These are phyloP conservation scores for Paedocypris micromegethes DNA, from an alignment of 2,797 vertebrate species.

Conservation along the genomic window DNA sequence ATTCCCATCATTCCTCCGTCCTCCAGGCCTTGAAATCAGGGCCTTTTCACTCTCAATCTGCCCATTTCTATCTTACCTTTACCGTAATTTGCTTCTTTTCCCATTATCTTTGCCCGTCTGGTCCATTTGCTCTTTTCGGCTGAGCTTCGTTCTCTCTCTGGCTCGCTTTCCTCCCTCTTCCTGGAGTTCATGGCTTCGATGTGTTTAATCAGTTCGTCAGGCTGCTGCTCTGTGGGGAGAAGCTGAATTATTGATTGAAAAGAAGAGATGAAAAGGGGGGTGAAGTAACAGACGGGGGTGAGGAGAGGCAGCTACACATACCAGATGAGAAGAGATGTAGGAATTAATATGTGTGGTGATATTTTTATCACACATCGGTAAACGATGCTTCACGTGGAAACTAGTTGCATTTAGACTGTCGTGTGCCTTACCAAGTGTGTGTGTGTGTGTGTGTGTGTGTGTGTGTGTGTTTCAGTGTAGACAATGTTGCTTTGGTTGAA, in stretches of 20 bases:
- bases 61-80: slow-evolving; percentile 19
- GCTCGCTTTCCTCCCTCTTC: slow-evolving; percentile 11
- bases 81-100: slow-evolving; percentile 8
- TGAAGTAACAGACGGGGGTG: slow-evolving; percentile 23
- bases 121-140: slow-evolving; percentile 10
- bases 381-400: neutral
- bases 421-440: no score
- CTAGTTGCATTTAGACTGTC: no score
- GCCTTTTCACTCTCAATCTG: slow-evolving; percentile 4
- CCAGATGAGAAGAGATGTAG: slow-evolving; percentile 9
- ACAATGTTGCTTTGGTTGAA: no score
- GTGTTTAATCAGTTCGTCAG: slow-evolving; percentile 65
- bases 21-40: slow-evolving; percentile 19
- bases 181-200: slow-evolving; percentile 33
- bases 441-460: neutral
- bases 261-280: slow-evolving; percentile 44
- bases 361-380: slow-evolving; percentile 5
- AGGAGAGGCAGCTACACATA: slow-evolving; percentile 37
- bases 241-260: slow-evolving; percentile 66
- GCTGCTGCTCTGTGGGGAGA: slow-evolving; percentile 57
- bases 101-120: slow-evolving; percentile 14
- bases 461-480: no score
- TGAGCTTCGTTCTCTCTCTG: slow-evolving; percentile 2
- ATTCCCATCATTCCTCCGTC: slow-evolving; percentile 18
- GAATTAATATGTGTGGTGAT: no score